Evolutionary conservation across 2,888 invertebrate species (phyloP), one percentile per base, ranked within the genome.

Genomic region (Chrysopilus asiliformis): DNA sequence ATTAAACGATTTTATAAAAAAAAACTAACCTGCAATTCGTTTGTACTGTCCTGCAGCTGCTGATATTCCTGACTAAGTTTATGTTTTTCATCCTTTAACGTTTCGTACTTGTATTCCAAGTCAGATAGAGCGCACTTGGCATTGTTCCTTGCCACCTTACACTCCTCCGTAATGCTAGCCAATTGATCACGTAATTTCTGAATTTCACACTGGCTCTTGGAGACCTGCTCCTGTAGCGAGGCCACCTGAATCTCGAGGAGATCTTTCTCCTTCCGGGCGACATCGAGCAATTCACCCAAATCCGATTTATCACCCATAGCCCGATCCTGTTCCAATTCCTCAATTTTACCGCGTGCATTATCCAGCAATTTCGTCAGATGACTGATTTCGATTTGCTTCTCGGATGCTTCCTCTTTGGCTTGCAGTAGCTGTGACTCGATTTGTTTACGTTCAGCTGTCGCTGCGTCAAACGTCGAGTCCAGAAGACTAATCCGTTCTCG

Each of bases 101-200:
- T 79, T 47, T 82, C 79, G 34, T 82, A 63, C 44, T 79, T 79
- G 57, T 81, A 85, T 55, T 90, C 85, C 48, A 89, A 64, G 54
- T 87, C 85, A 2, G 79, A 77, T 45, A 86, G 73, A 6, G 82
- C 81, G 15, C 80, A 82, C 57, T 85, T 87, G n/a, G 87, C 84
- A 56, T 81, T 87, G 53, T 85, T 89, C 44, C 85, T 74, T 0
- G 79, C 77, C 27, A 83, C 81, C 65, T 76, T 79, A 47, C 71
- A 72, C 53, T 82, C 80, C 51, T 82, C 79, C 41, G 76, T 76
- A 19, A 78, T 60, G 12, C 70, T 70, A 3, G 70, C 68, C n/a
- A 79, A 63, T 44, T 77, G 74, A 49, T 83, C 79, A 47, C 70
- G 71, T 5, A 80, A 54, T 32, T 75, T 70, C 30, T 71, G 68